phyloP scores from a whole-genome alignment of 1,140 invertebrate genomes.

The Lamellibrachia luymesi region DNA sequence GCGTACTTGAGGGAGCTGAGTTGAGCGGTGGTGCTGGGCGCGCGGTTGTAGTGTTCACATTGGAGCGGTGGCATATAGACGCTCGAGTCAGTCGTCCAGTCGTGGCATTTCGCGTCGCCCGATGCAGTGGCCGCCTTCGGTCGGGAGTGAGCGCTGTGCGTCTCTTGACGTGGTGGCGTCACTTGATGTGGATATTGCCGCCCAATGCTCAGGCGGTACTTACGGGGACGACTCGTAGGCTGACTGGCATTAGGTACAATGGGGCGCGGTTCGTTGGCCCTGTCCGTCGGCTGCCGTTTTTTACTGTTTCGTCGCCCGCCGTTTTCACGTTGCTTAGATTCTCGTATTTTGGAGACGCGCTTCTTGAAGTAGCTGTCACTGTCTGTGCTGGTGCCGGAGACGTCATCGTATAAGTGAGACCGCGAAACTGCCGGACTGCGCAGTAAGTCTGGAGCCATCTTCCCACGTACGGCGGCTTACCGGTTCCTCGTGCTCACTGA shows the following conservation, averaged over 20 bases:
- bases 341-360: neutral
- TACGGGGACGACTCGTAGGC: neutral
- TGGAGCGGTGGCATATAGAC: no score
- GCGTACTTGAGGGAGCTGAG: neutral
- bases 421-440: neutral
- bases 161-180: neutral
- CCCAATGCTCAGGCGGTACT: neutral
- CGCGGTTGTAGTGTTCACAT: no score
- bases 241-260: neutral
- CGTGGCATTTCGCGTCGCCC: neutral
- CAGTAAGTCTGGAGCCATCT: neutral
- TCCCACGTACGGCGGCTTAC: neutral
- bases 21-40: neutral
- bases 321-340: neutral
- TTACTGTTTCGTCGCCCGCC: neutral
- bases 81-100: no score
- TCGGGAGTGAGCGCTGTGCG: neutral
- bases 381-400: neutral
- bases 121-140: neutral
- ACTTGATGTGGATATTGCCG: neutral
- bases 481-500: neutral
- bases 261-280: neutral
- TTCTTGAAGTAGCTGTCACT: neutral
- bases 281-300: neutral
- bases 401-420: neutral